Evolutionary conservation across 2,113 vertebrate species (phyloP).

Genomic region (Myodes glareolus): DNA sequence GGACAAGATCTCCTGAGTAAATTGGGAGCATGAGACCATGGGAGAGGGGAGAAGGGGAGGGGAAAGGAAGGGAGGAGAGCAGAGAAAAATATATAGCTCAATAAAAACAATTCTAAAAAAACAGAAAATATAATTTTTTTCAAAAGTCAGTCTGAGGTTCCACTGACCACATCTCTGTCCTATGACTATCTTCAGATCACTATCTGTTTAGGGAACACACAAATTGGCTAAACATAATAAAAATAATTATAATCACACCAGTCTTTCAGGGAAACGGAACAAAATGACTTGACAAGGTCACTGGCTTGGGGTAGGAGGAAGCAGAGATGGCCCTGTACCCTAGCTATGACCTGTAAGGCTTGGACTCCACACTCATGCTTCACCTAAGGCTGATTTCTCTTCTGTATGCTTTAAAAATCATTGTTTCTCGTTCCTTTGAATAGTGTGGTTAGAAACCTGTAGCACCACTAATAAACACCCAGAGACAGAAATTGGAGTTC

Average conservation of each 20-base stretch:
- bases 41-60: too few species aligned
- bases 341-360: neutral
- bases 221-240: neutral
- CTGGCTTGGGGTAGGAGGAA: neutral
- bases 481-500: too few species aligned
- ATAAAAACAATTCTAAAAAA: too few species aligned
- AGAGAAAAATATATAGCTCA: too few species aligned
- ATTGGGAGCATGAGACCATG: too few species aligned
- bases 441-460: neutral
- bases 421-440: conserved; percentile 3
- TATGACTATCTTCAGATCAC: neutral
- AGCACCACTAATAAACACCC: too few species aligned
- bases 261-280: neutral
- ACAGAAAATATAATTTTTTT: neutral
- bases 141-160: neutral
- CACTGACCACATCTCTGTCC: neutral
- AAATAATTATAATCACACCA: neutral
- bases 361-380: neutral
- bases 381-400: neutral
- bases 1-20: too few species aligned
- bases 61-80: too few species aligned
- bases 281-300: neutral
- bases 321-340: neutral
- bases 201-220: neutral
- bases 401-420: neutral